Conservation (phyloP, 2,113 vertebrate species). For the Psittacus erithacus region DNA sequence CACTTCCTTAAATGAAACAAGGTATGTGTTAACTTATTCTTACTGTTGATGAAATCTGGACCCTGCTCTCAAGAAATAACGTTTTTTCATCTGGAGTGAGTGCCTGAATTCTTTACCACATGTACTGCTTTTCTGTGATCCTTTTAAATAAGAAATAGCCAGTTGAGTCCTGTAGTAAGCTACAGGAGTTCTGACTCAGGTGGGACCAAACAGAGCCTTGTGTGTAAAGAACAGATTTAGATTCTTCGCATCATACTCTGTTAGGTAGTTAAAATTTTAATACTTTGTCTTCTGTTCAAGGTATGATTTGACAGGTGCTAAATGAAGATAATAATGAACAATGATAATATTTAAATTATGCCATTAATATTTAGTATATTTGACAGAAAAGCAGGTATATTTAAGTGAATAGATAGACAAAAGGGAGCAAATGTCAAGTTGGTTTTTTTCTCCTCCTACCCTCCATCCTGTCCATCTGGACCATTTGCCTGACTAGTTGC, state of each 20-base stretch:
- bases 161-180: not conserved
- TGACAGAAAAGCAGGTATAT: not conserved
- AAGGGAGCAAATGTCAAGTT: not conserved
- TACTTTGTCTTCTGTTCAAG: not conserved
- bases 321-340: not conserved
- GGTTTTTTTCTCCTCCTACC: not conserved
- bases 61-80: not conserved
- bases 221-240: not conserved
- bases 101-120: not conserved
- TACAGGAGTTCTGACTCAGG: not conserved
- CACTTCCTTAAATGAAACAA: not conserved
- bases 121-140: not conserved
- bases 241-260: not conserved
- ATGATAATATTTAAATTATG: not conserved
- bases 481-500: not conserved
- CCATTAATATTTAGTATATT: not conserved
- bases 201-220: not conserved
- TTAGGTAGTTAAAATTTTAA: not conserved
- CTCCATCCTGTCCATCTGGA: conserved; percentile 10
- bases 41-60: not conserved
- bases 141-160: not conserved
- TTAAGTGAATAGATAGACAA: not conserved
- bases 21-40: not conserved
- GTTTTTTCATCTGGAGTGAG: not conserved
- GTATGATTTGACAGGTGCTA: not conserved